Conservation (phyloP, 2,888 invertebrate genomes). For the Rhodophaea formosa region DNA sequence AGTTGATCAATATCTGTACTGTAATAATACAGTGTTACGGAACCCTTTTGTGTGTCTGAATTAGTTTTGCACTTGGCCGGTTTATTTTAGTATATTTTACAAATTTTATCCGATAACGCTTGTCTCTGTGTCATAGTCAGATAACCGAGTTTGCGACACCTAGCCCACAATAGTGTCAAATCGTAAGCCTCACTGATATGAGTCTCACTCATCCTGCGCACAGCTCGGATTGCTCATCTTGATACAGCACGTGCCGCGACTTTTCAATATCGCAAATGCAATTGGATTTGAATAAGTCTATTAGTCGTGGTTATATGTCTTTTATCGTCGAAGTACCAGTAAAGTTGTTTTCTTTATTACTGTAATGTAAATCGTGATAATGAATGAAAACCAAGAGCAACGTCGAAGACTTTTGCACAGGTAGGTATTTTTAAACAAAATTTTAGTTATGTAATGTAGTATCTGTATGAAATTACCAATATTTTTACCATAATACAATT, state of each 20-base stretch:
- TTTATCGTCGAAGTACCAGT: too few species aligned
- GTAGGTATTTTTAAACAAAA: slow-evolving; percentile 44
- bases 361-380: slow-evolving; percentile 30
- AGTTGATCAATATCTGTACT: too few species aligned
- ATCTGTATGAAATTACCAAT: too few species aligned
- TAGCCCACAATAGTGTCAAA: slow-evolving; percentile 32
- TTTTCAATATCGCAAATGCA: not conserved
- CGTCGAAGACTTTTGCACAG: slow-evolving; percentile 47
- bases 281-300: not conserved
- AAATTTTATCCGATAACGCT: slow-evolving; percentile 20
- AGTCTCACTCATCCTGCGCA: slow-evolving; percentile 19
- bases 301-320: not conserved
- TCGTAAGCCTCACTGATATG: slow-evolving; percentile 27
- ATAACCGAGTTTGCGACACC: slow-evolving; percentile 33
- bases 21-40: too few species aligned
- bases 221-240: slow-evolving; percentile 25
- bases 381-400: slow-evolving; percentile 52
- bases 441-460: not conserved
- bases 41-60: too few species aligned
- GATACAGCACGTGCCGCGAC: slow-evolving; percentile 9
- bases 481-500: too few species aligned
- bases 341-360: not conserved
- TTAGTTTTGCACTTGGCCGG: too few species aligned
- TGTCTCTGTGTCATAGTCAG: slow-evolving; percentile 20
- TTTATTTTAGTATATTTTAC: slow-evolving; percentile 11